phyloP scores from a whole-genome alignment of 2,113 vertebrate genomes.

The Corvus cornix region DNA sequence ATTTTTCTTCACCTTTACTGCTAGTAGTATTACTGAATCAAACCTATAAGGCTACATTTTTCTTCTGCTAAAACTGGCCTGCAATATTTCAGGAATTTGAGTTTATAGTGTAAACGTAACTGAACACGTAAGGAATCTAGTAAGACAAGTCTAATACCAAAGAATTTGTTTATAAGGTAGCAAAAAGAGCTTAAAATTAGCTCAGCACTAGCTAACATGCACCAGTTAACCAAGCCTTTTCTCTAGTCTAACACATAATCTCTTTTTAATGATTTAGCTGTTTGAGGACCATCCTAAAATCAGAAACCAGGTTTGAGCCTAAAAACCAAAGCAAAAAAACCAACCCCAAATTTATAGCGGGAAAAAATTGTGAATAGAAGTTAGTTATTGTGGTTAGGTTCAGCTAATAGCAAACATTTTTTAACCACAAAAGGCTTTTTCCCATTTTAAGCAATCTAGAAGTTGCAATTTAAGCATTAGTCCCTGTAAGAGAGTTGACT shows the following conservation, averaged over 20 bases:
- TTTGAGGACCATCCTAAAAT: neutral
- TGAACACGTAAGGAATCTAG: neutral
- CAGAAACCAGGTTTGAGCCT: neutral
- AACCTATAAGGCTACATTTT: neutral
- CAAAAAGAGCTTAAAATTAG: neutral
- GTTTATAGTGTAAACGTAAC: neutral
- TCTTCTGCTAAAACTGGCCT: neutral
- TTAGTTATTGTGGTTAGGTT: neutral
- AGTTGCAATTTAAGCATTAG: conserved; percentile 16
- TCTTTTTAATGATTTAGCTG: neutral
- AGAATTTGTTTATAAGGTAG: neutral
- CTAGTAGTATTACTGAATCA: neutral
- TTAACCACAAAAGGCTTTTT: neutral
- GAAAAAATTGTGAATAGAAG: neutral
- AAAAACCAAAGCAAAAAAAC: neutral
- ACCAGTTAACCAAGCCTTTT: neutral
- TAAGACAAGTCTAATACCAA: neutral
- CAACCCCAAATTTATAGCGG: neutral
- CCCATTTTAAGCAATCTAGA: neutral
- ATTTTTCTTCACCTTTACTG: neutral
- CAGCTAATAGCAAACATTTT: neutral
- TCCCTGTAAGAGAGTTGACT: neutral
- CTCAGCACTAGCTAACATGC: neutral
- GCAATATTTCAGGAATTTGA: neutral
- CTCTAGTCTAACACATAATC: neutral